phyloP scores from a whole-genome alignment of 1,140 invertebrate species.

The Heliconius himera region DNA sequence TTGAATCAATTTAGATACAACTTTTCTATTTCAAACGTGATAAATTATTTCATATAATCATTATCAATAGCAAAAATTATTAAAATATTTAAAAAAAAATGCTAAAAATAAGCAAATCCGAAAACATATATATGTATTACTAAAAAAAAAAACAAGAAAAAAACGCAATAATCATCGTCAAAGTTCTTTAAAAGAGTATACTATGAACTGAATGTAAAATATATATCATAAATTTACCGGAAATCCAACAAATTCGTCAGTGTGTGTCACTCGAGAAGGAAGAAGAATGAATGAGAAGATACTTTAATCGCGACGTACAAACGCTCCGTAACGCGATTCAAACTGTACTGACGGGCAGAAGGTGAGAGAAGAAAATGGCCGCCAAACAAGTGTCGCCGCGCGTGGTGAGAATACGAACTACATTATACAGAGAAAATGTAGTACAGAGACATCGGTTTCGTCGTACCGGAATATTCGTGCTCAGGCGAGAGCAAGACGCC shows the following conservation, averaged over 20 bases:
- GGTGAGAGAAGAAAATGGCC: conserved; percentile 78
- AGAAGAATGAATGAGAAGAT: conserved; percentile 72
- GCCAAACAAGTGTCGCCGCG: conserved; percentile 51
- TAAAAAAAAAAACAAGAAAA: neutral
- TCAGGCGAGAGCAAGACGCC: conserved; percentile 25
- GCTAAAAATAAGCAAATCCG: neutral
- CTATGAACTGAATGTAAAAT: neutral
- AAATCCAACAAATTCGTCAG: neutral
- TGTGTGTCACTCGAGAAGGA: conserved; percentile 56
- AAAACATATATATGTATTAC: neutral
- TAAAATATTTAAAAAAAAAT: neutral
- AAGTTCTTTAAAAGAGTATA: neutral
- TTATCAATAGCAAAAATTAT: neutral
- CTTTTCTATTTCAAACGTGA: neutral
- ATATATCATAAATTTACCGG: neutral
- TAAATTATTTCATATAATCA: too few relatives aligned
- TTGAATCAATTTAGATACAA: neutral
- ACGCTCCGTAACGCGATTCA: conserved; percentile 52
- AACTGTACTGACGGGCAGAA: conserved; percentile 69
- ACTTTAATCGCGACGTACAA: conserved; percentile 50
- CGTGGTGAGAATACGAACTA: conserved; percentile 55
- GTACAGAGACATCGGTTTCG: conserved; percentile 45
- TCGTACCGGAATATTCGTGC: conserved; percentile 8
- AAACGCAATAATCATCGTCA: neutral
- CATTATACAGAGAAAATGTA: conserved; percentile 53